Base-by-base conservation (phyloP, 2,888 invertebrate genomes). In the Erebia palarica region DNA sequence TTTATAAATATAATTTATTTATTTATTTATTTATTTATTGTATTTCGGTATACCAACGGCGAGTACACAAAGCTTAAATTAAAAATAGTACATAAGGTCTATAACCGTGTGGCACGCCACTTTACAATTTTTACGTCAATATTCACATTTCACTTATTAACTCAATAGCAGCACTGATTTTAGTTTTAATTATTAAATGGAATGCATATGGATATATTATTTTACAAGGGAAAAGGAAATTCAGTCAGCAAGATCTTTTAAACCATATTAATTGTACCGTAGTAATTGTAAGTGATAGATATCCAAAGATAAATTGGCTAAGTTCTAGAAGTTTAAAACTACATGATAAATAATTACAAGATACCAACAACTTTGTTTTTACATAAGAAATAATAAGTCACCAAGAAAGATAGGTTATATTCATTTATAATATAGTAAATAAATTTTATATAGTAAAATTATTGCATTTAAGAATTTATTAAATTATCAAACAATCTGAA, bases 171-270 rank as follows among this genome's bases (percentile, higher is more conserved):
- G 47, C 3, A 47, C 13, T 13, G 47, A 13, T 47, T 13, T 47
- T 11, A 16, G 16, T 16, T 53, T 53, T 53, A 16, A 53, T 18
- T 63, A 64, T 69, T 42, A 7, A 57, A 63, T 63, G 69, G 69
- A 69, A 69, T 69, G 69, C 69, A 69, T 69, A n/a, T 63, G 63
- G 63, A 61, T 68, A 61, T 53, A 53, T 58, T 58, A 58, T 44
- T 55, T 13, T 11, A 61, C 18, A 55, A 36, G 3, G 51, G 21
- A 51, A 61, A 16, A 9, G 18, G 18, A 47, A 61, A 44, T 9
- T 61, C 61, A 61, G 61, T 61, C 47, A 47, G 44, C 61, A 61
- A 61, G 47, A 18, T 47, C 13, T 8, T 61, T 27, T n/a, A 42
- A 59, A 18, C 7, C 1, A 1, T 61, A 47, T 5, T 8, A 14